phyloP scores from a whole-genome alignment of 2,888 invertebrate species.

The Notocelia uddmanniana region DNA sequence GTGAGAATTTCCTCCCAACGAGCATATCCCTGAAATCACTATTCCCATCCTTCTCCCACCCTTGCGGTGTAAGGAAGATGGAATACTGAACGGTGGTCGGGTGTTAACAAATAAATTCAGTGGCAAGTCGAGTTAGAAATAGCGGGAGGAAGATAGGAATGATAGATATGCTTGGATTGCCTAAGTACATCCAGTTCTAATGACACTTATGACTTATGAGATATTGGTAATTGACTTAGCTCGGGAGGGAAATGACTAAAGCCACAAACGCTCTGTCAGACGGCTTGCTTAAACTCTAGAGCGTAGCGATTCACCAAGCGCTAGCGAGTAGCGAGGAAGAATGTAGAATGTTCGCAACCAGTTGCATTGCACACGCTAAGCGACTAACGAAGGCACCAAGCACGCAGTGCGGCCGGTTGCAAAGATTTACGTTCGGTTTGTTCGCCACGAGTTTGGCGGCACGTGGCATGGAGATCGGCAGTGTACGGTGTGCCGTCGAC shows the following conservation, averaged over 20 bases:
- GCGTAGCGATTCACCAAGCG: no score
- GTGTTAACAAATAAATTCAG: constrained; percentile 42
- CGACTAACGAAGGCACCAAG: no score
- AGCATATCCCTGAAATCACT: neutral
- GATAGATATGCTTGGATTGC: constrained; percentile 40
- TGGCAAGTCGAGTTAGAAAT: constrained; percentile 16
- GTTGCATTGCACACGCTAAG: no score
- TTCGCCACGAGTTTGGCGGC: no score
- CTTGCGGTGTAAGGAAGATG: constrained; percentile 7
- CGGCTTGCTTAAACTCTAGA: no score
- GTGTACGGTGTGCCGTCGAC: no score
- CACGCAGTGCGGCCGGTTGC: no score
- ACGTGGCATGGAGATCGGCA: no score
- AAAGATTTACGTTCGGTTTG: no score
- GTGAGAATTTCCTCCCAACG: neutral
- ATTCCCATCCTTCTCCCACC: neutral
- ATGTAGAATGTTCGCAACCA: no score
- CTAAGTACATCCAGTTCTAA: constrained; percentile 30
- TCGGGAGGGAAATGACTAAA: neutral
- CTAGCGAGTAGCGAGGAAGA: no score
- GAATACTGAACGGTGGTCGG: constrained; percentile 4
- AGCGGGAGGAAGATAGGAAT: constrained; percentile 42
- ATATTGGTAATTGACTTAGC: constrained; percentile 25
- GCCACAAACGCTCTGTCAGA: no score
- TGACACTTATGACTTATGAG: constrained; percentile 26